Base-by-base conservation (phyloP, 2,888 invertebrate genomes). In the Oxycera nigricornis region DNA sequence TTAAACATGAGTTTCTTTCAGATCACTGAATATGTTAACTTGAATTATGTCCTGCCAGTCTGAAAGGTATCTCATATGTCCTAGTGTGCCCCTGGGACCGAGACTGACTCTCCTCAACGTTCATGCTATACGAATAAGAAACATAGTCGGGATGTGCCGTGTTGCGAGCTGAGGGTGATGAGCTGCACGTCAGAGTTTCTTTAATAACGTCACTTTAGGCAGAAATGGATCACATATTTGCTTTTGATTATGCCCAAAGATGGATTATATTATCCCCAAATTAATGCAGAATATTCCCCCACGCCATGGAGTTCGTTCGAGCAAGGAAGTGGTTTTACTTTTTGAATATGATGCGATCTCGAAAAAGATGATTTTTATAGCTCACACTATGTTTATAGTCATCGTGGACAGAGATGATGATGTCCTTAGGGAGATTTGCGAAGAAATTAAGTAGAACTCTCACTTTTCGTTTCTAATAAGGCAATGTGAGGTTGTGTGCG, bases 11-110 rank as follows among this genome's bases (percentile, higher is more conserved):
- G 52, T 70, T 70, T 55, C 52, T 52, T 55, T 52, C 70, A 70
- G 70, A 70, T 70, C 70, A 70, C 35, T 70, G 70, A 70, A 31
- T 70, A 70, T 70, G 70, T 70, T 70, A 52, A 52, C 35, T 70
- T 70, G 70, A 52, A 70, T 70, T 52, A 70, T 70, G 70, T 70
- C 52, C 35, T 28, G 70, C 55, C 52, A 30, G 52, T 35, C 31
- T 70, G 52, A 52, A 50, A 68, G 70, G 52, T 70, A 65, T 65
- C 65, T 65, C 65, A 41, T 65, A 41, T 65, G 65, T 65, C 41
- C 65, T 24, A 39, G 41, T 41, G 26, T 65, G 22, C 65, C 65
- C 65, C 41, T 41, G 65, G 65, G 65, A 65, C 41, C 65, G 4
- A 22, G 20, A 30, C 65, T 41, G 41, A 35, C 17, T 65, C 22